A percentile compares a stretch with the other conserved stretches of the same genome.
These are phyloP conservation scores for Athene cunicularia DNA, from an alignment of 2,113 vertebrate genomes.

Conservation along the genomic window DNA sequence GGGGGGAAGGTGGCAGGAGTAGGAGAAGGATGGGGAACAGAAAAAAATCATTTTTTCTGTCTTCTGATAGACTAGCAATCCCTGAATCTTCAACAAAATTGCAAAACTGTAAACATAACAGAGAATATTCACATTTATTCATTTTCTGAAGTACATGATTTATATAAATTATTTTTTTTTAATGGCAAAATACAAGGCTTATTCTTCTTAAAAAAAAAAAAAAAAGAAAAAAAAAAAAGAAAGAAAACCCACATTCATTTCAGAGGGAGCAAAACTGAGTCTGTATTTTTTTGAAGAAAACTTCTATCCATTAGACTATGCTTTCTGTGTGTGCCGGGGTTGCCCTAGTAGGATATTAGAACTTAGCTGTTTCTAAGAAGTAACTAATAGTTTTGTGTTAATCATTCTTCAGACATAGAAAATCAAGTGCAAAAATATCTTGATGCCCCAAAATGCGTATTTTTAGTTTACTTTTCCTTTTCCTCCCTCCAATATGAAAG, in stretches of 20 bases:
- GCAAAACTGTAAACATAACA: neutral
- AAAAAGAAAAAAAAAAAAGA: neutral
- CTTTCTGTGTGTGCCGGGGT: neutral
- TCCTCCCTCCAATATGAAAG: neutral
- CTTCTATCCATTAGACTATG: neutral
- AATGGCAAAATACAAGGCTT: neutral
- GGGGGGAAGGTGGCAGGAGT: neutral
- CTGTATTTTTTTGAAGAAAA: neutral
- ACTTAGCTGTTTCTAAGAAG: neutral
- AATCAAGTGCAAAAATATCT: neutral
- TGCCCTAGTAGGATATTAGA: neutral
- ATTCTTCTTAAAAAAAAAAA: neutral
- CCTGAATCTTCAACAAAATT: neutral
- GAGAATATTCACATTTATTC: neutral
- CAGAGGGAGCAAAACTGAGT: neutral
- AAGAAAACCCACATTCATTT: neutral
- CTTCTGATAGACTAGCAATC: neutral
- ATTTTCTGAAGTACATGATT: neutral
- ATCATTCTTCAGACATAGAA: neutral
- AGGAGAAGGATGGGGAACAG: neutral
- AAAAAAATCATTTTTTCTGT: neutral
- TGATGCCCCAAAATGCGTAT: fast-evolving
- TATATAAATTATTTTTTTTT: neutral
- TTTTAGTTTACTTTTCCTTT: neutral
- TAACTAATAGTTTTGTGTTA: neutral